phyloP scores from a whole-genome alignment of 2,113 vertebrate species.

The Mustela lutreola region DNA sequence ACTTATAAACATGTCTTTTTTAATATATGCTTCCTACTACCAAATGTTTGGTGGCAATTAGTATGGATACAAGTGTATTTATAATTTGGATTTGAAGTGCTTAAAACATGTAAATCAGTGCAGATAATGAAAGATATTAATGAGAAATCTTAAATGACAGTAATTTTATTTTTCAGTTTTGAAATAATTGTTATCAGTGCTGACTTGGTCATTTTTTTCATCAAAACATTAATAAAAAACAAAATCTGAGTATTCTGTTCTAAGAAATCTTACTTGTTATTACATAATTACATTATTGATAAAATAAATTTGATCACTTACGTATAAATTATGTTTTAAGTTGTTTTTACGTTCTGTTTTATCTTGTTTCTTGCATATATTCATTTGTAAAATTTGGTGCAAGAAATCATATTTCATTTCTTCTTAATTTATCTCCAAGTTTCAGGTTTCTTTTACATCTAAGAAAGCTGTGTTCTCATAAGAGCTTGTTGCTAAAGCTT shows the following conservation, averaged over 20 bases:
- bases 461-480: conserved; percentile 46
- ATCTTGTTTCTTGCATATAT: not conserved
- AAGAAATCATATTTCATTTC: not conserved
- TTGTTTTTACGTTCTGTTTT: not conserved
- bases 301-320: not conserved
- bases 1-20: not conserved
- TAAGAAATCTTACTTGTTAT: not conserved
- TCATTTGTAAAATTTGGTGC: not conserved
- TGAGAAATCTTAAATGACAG: not conserved
- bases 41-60: not conserved
- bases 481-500: not conserved
- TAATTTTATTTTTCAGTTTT: conserved; percentile 20
- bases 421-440: conserved; percentile 14
- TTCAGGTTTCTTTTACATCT: conserved; percentile 34
- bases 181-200: not conserved
- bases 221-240: conserved; percentile 17
- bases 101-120: not conserved
- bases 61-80: not conserved
- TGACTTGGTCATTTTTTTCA: not conserved
- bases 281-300: conserved; percentile 26
- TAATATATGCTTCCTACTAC: not conserved
- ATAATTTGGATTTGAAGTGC: not conserved
- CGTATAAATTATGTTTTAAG: not conserved
- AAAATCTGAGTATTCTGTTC: not conserved
- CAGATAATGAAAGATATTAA: not conserved